phyloP scores from a whole-genome alignment of 2,888 invertebrate genomes.

The Amblyjoppa fuscipennis region DNA sequence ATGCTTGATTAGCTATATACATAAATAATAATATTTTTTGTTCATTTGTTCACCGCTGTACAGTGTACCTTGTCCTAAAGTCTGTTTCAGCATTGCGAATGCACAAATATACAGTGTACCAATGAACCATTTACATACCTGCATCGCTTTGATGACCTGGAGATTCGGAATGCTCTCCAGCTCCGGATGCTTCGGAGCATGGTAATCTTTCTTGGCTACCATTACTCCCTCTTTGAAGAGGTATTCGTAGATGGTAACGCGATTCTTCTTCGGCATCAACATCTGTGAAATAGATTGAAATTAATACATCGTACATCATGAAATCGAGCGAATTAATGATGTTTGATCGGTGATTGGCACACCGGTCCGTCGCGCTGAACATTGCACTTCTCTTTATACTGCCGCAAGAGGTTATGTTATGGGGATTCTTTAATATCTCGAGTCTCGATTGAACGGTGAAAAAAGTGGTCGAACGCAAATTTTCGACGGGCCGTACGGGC shows the following conservation, averaged over 20 bases:
- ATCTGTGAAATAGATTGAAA: slow-evolving; percentile 86
- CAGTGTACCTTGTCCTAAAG: background rate
- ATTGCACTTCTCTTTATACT: background rate
- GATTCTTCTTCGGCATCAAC: slow-evolving; percentile 99
- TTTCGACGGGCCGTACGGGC: background rate
- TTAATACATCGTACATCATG: background rate
- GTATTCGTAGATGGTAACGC: slow-evolving; percentile 98
- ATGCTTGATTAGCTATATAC: slow-evolving; percentile 6
- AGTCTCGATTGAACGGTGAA: background rate
- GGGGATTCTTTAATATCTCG: background rate
- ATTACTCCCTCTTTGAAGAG: slow-evolving; percentile 99
- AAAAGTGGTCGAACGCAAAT: background rate
- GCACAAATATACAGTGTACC: background rate
- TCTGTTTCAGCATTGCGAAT: background rate
- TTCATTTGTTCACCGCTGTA: background rate
- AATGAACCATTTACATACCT: slow-evolving; percentile 86
- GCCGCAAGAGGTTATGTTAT: slow-evolving; percentile 7
- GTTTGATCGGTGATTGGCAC: background rate
- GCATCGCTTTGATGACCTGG: slow-evolving; percentile 99
- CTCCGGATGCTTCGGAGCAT: slow-evolving; percentile 99
- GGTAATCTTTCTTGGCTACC: slow-evolving; percentile 99
- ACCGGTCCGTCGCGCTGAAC: background rate
- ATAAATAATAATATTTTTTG: background rate
- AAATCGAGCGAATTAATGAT: background rate
- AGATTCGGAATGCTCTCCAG: slow-evolving; percentile 98